These are phyloP conservation scores for Tragelaphus buxtoni DNA, from an alignment of 2,113 vertebrate genomes.

Conservation along the genomic window DNA sequence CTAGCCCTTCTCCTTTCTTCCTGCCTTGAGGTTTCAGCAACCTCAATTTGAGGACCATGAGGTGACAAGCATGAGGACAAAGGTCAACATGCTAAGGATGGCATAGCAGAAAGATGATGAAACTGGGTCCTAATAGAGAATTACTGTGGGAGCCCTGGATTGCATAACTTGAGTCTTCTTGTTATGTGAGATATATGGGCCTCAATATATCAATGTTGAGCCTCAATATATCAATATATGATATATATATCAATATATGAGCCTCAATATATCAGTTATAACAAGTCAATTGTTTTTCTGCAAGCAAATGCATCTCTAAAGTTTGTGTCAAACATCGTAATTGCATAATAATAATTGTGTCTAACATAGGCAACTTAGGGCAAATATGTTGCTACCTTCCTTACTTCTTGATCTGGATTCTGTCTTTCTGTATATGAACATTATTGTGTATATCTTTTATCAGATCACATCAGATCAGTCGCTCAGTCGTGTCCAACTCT, in stretches of 20 bases:
- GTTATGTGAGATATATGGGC: neutral
- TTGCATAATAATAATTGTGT: neutral
- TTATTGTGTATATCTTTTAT: neutral
- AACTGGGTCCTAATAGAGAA: neutral
- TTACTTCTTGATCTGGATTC: neutral
- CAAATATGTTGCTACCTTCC: neutral
- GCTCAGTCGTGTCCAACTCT: too few relatives aligned
- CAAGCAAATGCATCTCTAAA: neutral
- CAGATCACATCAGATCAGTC: too few relatives aligned
- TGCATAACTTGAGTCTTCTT: neutral
- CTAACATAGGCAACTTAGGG: neutral
- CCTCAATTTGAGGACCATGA: neutral
- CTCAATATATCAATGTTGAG: neutral
- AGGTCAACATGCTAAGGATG: neutral
- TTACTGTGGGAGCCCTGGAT: neutral
- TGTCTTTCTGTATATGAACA: neutral
- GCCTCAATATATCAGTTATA: neutral
- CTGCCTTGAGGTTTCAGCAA: neutral
- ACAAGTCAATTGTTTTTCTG: neutral
- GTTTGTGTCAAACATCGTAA: neutral
- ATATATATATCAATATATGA: neutral
- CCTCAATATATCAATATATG: neutral
- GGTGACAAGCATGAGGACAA: neutral
- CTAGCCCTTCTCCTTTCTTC: neutral
- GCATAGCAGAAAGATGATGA: neutral